Conservation (phyloP, 2,888 invertebrate species). For the Callinectes sapidus region DNA sequence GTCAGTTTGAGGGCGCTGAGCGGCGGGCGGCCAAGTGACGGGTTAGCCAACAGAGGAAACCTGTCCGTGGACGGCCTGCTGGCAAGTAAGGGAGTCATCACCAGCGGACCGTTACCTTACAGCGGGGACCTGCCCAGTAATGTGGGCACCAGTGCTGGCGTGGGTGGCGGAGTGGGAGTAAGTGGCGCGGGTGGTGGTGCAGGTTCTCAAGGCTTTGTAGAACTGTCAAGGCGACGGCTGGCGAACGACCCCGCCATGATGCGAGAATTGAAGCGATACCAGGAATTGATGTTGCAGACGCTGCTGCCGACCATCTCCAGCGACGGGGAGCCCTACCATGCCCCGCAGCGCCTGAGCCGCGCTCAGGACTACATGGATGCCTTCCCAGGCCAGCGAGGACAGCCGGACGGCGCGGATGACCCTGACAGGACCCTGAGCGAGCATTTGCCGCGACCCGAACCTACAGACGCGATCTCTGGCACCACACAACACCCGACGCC, state of each 20-base stretch:
- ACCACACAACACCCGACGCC: neutral
- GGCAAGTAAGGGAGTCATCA: conserved; percentile 3
- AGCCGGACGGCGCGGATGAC: conserved; percentile 45
- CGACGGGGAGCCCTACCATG: conserved; percentile 23
- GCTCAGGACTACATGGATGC: neutral
- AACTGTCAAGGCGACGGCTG: conserved; percentile 55
- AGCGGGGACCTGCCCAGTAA: neutral
- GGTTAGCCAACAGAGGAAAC: neutral
- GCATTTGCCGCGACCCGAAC: conserved; percentile 51
- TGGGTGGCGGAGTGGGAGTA: neutral
- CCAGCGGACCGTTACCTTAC: neutral
- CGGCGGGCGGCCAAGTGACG: neutral
- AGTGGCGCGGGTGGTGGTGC: neutral
- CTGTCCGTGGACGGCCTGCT: neutral
- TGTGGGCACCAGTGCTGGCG: neutral
- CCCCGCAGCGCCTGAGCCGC: neutral
- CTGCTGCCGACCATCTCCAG: conserved; percentile 63
- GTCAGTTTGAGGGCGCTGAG: neutral
- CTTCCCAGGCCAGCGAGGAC: conserved; percentile 11
- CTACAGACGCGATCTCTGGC: conserved; percentile 44
- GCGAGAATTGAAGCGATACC: conserved; percentile 66
- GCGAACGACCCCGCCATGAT: conserved; percentile 71
- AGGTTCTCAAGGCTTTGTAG: conserved; percentile 19
- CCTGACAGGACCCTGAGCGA: conserved; percentile 13
- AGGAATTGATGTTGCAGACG: conserved; percentile 67